Percentiles rank a stretch among this genome's conserved stretches.
Conservation (phyloP, 2,113 vertebrate species). For the Cynoglossus semilaevis region DNA sequence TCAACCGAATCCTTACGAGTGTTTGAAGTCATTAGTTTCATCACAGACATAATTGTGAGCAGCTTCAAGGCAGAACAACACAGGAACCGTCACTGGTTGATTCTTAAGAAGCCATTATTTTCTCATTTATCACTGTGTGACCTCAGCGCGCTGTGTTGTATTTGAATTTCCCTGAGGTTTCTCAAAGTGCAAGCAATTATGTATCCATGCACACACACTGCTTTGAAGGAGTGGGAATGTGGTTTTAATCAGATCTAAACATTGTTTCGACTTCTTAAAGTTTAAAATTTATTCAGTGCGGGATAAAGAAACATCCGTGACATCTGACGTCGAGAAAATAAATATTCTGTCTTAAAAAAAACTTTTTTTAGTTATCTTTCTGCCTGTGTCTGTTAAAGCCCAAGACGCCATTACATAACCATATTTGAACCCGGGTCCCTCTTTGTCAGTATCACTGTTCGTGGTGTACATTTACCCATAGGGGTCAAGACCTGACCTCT, state of each 20-base stretch:
- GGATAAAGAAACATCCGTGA: conserved; percentile 30
- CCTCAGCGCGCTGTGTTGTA: conserved; percentile 29
- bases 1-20: not conserved
- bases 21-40: not conserved
- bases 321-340: conserved; percentile 18
- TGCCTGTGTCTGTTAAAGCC: too few relatives aligned
- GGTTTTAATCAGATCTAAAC: conserved; percentile 31
- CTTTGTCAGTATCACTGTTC: conserved; percentile 11
- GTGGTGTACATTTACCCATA: not conserved
- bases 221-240: conserved; percentile 39
- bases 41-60: too few relatives aligned
- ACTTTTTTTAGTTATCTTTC: too few relatives aligned
- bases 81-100: not conserved
- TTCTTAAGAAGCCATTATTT: conserved; percentile 29
- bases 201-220: conserved; percentile 33
- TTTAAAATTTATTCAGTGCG: conserved; percentile 46
- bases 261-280: conserved; percentile 36
- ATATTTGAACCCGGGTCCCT: not conserved
- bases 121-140: conserved; percentile 23
- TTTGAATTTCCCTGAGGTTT: conserved; percentile 30
- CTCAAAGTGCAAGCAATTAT: conserved; percentile 43
- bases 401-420: too few relatives aligned
- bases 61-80: not conserved
- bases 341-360: not conserved
- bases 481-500: conserved; percentile 21